Evolutionary conservation across 1,140 invertebrate species (phyloP), one percentile per base, ranked within the genome.

Genomic region (Prorops nasuta): DNA sequence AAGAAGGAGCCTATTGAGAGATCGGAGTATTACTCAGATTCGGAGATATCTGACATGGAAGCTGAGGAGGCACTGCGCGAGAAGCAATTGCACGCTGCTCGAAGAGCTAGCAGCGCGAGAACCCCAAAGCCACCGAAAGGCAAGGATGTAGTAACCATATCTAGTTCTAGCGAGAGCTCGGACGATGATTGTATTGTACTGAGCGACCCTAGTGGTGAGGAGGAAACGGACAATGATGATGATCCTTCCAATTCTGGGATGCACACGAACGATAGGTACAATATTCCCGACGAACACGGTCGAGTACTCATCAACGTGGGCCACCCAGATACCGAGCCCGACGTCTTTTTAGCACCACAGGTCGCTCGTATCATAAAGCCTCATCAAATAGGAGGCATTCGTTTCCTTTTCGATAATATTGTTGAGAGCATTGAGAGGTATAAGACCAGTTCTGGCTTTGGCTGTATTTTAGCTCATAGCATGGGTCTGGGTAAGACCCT

Each of bases 401-500:
- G 95, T 38, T 98, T 98, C 76, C 74, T 98, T 15, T 98, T 92
- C 77, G 96, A 98, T 72, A 98, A 98, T 69, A 88, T 98, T 19
- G 90, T 98, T 50, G 95, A 98, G 75, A 96, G 91, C 21, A 82
- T 92, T 21, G 86, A 90, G 37, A 81, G 91, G 50, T 96, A 87
- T 66, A 89, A 91, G 37, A 92, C 84, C n/a, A 94, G 91, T 2
- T 85, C 86, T 43, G 95, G 96, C 12, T 96, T 98, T 77, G 97
- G 97, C 15, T 98, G 96, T 70, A 98, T 99, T 59, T 79, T 99
- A 17, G 96, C 97, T 4, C 97, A 99, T 79, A 97, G 94, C 16
- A 99, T 99, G 97, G 97, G 97, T 1, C 80, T 99, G 14, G 97
- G 97, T n/a, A 99, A 99, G 80, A 99, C 97, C 0, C 81, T 99